Conservation (phyloP, 2,797 vertebrate genomes). For the Enteromius radiatus region DNA sequence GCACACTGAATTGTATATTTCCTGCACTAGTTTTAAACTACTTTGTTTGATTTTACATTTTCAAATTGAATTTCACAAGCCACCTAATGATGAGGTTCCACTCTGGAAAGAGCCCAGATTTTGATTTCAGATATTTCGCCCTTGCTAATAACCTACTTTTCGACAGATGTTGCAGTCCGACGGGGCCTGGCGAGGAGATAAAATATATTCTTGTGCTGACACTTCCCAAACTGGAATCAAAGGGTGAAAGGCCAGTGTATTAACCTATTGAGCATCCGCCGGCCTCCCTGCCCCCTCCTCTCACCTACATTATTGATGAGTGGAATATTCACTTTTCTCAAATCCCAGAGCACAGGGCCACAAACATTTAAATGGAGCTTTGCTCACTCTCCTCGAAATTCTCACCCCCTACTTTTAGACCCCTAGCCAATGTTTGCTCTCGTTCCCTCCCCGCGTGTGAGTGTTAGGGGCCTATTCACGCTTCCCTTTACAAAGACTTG, state of each 20-base stretch:
- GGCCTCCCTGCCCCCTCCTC: slow-evolving; percentile 63
- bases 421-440: slow-evolving; percentile 65
- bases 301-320: slow-evolving; percentile 80
- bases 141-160: slow-evolving; percentile 57
- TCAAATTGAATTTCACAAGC: slow-evolving; percentile 32
- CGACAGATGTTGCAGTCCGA: slow-evolving; percentile 54
- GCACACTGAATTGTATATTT: slow-evolving; percentile 54
- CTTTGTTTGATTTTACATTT: slow-evolving; percentile 43
- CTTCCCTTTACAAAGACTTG: slow-evolving; percentile 83
- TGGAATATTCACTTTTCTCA: slow-evolving; percentile 78
- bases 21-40: not conserved
- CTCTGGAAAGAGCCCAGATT: slow-evolving; percentile 49
- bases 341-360: slow-evolving; percentile 73
- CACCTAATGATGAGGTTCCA: slow-evolving; percentile 27
- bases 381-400: slow-evolving; percentile 73
- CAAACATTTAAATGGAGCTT: slow-evolving; percentile 81
- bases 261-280: slow-evolving; percentile 83
- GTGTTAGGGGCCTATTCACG: slow-evolving; percentile 77
- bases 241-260: slow-evolving; percentile 85
- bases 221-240: slow-evolving; percentile 80
- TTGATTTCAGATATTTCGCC: slow-evolving; percentile 53
- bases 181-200: slow-evolving; percentile 65
- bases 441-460: slow-evolving; percentile 51
- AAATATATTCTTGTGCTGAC: slow-evolving; percentile 82
- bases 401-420: slow-evolving; percentile 79